Percentiles rank a stretch among this genome's conserved stretches.
Conservation (phyloP, 1,140 invertebrate species). For the Platyura marginata region DNA sequence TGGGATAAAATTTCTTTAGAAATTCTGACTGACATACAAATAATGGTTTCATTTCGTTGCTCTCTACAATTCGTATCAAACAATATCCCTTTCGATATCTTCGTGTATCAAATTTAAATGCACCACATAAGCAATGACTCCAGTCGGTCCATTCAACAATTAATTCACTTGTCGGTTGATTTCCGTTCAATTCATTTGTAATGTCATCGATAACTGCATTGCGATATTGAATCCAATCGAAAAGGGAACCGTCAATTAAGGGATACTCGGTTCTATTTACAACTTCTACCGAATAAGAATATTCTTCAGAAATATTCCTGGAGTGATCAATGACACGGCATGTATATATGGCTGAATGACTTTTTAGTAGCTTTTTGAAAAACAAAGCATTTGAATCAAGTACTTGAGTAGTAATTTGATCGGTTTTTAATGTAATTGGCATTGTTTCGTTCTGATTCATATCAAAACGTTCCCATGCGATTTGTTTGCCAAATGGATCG, state of each 20-base stretch:
- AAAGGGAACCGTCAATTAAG: too few species aligned
- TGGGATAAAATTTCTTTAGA: background rate
- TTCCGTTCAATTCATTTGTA: background rate
- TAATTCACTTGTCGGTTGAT: background rate
- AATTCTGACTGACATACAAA: background rate
- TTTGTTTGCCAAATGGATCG: background rate
- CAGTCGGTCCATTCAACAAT: background rate
- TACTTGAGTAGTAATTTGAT: background rate
- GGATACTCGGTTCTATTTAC: too few species aligned
- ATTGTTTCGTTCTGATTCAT: background rate
- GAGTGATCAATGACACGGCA: too few species aligned
- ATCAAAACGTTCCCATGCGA: background rate
- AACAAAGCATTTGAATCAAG: background rate
- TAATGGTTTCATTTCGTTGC: too few species aligned
- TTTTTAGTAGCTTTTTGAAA: background rate
- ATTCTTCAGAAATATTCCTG: too few species aligned
- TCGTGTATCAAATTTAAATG: background rate
- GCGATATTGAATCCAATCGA: too few species aligned
- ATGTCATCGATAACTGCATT: too few species aligned
- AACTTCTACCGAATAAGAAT: too few species aligned
- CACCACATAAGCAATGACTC: background rate
- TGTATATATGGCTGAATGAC: background rate
- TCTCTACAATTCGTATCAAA: background rate
- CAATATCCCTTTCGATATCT: background rate
- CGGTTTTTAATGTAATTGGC: background rate